phyloP scores from a whole-genome alignment of 2,113 vertebrate genomes.

The Typhlomys cinereus region DNA sequence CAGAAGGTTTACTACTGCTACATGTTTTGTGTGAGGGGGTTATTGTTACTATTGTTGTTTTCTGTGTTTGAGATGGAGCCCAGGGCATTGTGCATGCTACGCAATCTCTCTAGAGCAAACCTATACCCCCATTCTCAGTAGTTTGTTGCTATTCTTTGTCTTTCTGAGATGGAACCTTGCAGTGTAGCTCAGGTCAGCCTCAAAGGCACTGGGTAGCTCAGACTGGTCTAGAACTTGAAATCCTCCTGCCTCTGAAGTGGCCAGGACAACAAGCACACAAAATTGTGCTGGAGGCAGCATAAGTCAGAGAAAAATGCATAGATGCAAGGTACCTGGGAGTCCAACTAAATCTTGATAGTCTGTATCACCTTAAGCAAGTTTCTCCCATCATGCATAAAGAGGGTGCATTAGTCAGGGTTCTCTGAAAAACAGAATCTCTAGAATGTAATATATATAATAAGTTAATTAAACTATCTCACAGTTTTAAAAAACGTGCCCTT shows the following conservation, averaged over 20 bases:
- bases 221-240: not conserved
- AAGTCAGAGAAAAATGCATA: not conserved
- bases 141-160: not conserved
- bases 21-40: no score
- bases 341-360: not conserved
- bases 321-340: not conserved
- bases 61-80: not conserved
- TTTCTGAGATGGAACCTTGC: not conserved
- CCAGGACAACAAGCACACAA: not conserved
- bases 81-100: not conserved
- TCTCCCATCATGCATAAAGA: not conserved
- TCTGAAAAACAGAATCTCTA: no score
- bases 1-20: no score
- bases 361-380: not conserved
- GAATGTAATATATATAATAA: no score
- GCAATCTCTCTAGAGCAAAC: not conserved
- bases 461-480: no score
- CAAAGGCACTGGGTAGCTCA: not conserved
- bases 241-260: no score
- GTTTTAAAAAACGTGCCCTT: no score
- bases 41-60: not conserved
- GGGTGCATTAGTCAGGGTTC: no score
- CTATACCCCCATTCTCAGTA: not conserved
- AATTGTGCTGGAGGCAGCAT: not conserved
- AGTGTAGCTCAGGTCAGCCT: not conserved